Conservation (phyloP, 1,140 invertebrate genomes). For the Eriocheir sinensis region DNA sequence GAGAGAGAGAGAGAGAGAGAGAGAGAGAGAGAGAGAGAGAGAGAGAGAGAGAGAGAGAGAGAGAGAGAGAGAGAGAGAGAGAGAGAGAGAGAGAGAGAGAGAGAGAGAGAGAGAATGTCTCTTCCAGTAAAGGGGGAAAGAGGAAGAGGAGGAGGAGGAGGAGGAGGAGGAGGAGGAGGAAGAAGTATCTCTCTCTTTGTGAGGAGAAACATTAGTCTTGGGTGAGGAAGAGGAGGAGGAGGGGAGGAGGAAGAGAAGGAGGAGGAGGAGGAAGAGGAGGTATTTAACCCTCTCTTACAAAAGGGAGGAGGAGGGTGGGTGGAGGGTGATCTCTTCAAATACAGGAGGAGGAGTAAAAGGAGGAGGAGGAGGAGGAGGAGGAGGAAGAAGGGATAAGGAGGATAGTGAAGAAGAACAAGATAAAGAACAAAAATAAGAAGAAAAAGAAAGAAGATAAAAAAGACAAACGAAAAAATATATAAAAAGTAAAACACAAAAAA, state of each 20-base stretch:
- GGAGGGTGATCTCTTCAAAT: slow-evolving; percentile 15
- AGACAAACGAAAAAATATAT: too few species aligned
- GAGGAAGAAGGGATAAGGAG: not conserved
- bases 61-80: not conserved
- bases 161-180: too few species aligned
- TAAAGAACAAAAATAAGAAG: not conserved
- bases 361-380: slow-evolving; percentile 19
- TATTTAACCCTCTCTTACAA: slow-evolving; percentile 1
- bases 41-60: not conserved
- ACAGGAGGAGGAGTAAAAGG: not conserved
- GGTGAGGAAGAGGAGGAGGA: not conserved
- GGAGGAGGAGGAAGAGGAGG: not conserved
- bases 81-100: not conserved
- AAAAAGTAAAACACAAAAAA: too few species aligned
- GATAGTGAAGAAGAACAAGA: not conserved
- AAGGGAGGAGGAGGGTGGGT: not conserved
- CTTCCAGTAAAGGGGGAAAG: too few species aligned
- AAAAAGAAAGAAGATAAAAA: not conserved
- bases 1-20: not conserved
- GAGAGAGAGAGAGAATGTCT: not conserved
- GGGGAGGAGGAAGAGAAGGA: not conserved
- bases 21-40: not conserved
- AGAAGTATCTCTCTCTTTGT: slow-evolving; percentile 3
- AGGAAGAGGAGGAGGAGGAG: too few species aligned
- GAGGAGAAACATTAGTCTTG: not conserved